These are phyloP conservation scores for Callaeas wilsoni DNA, from an alignment of 2,113 vertebrate genomes.

Conservation along the genomic window DNA sequence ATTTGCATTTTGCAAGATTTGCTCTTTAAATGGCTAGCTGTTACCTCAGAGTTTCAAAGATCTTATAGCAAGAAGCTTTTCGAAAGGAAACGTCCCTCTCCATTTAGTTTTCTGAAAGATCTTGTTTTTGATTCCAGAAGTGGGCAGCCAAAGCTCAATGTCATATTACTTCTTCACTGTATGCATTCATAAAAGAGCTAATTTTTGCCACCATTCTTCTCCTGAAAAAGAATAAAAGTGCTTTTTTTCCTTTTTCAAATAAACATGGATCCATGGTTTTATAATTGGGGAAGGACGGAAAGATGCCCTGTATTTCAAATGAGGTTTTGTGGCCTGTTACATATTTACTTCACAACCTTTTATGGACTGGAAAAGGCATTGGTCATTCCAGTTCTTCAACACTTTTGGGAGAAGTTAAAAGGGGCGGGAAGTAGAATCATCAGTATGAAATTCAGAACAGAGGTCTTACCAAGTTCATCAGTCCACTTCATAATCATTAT, in stretches of 20 bases:
- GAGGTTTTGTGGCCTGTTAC: not conserved
- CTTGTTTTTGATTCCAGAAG: not conserved
- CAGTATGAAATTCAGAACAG: not conserved
- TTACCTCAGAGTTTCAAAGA: not conserved
- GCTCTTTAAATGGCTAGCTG: not conserved
- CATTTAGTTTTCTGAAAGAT: not conserved
- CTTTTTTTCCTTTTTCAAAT: not conserved
- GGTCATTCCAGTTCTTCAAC: not conserved
- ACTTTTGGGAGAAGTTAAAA: not conserved
- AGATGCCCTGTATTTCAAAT: not conserved
- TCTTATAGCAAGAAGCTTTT: not conserved
- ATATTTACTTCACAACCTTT: not conserved
- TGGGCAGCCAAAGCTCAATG: not conserved
- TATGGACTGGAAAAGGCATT: not conserved
- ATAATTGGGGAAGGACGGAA: not conserved
- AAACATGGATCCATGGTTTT: not conserved
- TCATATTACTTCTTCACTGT: not conserved
- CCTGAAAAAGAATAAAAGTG: not conserved
- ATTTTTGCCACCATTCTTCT: not conserved
- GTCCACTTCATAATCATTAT: not conserved
- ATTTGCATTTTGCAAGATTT: not conserved
- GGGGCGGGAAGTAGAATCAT: not conserved
- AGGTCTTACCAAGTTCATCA: not conserved
- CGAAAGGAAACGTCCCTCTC: not conserved
- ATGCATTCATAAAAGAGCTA: not conserved